These are phyloP conservation scores for Falco columbarius DNA, from an alignment of 2,797 vertebrate species.

Conservation along the genomic window DNA sequence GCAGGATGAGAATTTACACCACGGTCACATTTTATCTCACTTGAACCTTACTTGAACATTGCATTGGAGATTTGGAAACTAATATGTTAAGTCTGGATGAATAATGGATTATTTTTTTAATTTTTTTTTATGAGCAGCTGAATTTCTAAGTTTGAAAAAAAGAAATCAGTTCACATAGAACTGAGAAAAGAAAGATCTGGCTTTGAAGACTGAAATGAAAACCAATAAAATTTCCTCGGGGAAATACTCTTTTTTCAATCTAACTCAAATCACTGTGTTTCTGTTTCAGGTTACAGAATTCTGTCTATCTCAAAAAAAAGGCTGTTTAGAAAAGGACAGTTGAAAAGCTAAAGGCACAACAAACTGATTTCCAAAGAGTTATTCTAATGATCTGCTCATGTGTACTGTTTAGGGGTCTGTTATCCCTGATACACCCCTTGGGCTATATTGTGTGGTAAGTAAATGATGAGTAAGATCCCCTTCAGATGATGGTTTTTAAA, in stretches of 20 bases:
- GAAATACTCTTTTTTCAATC: not conserved
- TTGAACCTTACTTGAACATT: not conserved
- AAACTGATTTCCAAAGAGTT: not conserved
- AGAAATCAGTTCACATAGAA: not conserved
- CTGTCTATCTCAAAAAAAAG: not conserved
- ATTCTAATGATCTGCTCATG: not conserved
- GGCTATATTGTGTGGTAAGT: accelerated
- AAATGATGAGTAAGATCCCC: not conserved
- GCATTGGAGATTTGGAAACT: not conserved
- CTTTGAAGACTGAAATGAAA: not conserved
- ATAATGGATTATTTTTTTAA: not conserved
- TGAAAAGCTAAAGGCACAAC: not conserved
- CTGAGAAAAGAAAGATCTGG: not conserved
- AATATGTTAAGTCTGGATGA: accelerated
- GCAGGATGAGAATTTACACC: not conserved
- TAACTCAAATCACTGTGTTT: not conserved
- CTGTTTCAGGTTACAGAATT: not conserved
- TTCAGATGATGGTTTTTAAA: not conserved
- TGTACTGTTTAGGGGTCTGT: not conserved
- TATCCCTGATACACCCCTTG: not conserved
- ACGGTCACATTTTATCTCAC: not conserved
- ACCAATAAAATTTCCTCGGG: not conserved
- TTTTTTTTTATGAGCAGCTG: not conserved
- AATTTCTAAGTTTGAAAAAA: not conserved
- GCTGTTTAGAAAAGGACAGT: not conserved